These are phyloP conservation scores for Lycocorax pyrrhopterus DNA, from an alignment of 2,113 vertebrate species.

Conservation along the genomic window DNA sequence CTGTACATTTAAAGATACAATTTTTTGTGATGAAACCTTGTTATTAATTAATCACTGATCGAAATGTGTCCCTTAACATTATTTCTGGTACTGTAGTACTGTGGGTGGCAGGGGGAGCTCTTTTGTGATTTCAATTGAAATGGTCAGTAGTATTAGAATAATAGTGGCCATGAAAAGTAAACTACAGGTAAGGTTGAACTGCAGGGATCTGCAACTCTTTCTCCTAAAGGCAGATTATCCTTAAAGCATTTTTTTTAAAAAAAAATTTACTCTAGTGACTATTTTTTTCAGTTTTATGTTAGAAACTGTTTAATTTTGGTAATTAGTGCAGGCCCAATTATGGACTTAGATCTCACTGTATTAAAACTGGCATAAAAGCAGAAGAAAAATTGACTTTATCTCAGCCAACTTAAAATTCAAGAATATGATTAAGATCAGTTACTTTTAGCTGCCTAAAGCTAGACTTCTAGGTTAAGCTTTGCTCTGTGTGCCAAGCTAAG, in stretches of 20 bases:
- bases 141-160: neutral
- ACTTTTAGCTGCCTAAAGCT: neutral
- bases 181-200: neutral
- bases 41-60: neutral
- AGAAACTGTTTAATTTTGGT: neutral
- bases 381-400: neutral
- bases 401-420: neutral
- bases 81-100: neutral
- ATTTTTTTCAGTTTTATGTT: neutral
- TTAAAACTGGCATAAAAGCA: neutral
- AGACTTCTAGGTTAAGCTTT: neutral
- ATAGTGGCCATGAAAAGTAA: neutral
- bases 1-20: neutral
- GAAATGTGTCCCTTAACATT: neutral
- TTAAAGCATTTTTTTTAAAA: rapidly evolving
- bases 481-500: neutral
- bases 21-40: neutral
- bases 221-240: neutral
- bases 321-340: rapidly evolving
- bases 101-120: rapidly evolving
- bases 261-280: neutral
- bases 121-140: neutral
- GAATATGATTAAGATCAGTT: neutral
- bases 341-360: neutral
- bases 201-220: neutral